Evolutionary conservation across 2,797 vertebrate species (phyloP).

Genomic region (Myiotriccus ornatus): DNA sequence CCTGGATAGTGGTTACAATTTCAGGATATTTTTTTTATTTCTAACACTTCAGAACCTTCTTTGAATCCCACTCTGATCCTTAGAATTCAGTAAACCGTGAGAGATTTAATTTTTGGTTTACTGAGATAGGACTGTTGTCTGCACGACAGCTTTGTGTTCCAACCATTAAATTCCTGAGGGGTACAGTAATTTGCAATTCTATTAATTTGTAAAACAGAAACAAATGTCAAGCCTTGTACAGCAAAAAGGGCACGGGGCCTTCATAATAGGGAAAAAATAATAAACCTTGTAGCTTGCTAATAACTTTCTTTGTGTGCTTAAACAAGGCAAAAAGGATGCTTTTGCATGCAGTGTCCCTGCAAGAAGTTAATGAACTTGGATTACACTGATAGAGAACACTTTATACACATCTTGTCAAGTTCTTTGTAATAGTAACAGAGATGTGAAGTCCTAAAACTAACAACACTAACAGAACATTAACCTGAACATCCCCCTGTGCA

Average conservation of each 20-base stretch:
- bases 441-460: not conserved
- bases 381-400: not conserved
- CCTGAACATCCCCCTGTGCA: not conserved
- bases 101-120: not conserved
- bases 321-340: not conserved
- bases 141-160: not conserved
- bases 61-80: not conserved
- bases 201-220: slow-evolving; percentile 13
- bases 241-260: not conserved
- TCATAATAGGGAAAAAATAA: not conserved
- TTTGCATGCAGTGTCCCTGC: not conserved
- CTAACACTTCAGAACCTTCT: not conserved
- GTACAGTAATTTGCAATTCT: not conserved
- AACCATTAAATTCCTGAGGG: not conserved
- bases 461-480: not conserved
- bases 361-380: not conserved
- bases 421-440: not conserved
- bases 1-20: not conserved
- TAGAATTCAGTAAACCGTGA: not conserved
- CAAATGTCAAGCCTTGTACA: not conserved
- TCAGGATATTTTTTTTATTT: not conserved
- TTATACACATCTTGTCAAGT: not conserved
- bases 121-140: not conserved
- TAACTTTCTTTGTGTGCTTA: not conserved
- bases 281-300: not conserved